Percentiles rank a stretch among this genome's conserved stretches.
Conservation (phyloP, 2,888 invertebrate species). For the Autographa gamma region DNA sequence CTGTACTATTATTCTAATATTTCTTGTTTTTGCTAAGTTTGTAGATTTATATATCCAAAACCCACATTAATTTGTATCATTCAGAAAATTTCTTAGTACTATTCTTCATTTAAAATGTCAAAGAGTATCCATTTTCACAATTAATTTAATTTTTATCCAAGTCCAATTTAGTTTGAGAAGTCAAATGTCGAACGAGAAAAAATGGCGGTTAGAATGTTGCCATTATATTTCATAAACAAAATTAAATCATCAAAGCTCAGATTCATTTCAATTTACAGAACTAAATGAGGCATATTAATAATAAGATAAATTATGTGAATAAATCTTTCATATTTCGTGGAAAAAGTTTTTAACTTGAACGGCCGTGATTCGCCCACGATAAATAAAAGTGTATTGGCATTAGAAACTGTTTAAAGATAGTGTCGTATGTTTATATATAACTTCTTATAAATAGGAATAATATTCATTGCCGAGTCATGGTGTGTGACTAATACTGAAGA, state of each 20-base stretch:
- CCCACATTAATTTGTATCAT: no score
- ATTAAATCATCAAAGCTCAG: slow-evolving; percentile 18
- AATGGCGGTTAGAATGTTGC: background rate
- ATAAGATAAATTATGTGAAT: slow-evolving; percentile 25
- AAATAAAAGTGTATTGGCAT: slow-evolving; percentile 49
- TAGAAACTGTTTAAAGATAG: slow-evolving; percentile 45
- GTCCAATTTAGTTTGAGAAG: background rate
- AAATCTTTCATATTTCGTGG: slow-evolving; percentile 23
- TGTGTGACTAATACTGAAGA: slow-evolving; percentile 19
- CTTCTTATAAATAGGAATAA: slow-evolving; percentile 50
- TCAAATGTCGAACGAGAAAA: background rate
- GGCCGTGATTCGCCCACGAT: slow-evolving; percentile 49
- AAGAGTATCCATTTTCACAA: background rate
- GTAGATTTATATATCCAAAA: no score
- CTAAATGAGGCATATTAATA: slow-evolving; percentile 22
- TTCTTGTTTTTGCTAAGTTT: no score
- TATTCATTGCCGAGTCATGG: slow-evolving; percentile 43
- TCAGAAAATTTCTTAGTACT: background rate
- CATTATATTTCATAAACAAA: slow-evolving; percentile 13
- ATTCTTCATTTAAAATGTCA: background rate
- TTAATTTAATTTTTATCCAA: background rate
- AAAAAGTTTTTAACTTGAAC: slow-evolving; percentile 25
- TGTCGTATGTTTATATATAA: slow-evolving; percentile 50
- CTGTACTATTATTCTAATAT: no score
- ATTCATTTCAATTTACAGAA: slow-evolving; percentile 31